A percentile compares a stretch with the other conserved stretches of the same genome.
These are phyloP conservation scores for Drosophila parabipectinata DNA, from an alignment of 1,140 invertebrate genomes.

Conservation along the genomic window DNA sequence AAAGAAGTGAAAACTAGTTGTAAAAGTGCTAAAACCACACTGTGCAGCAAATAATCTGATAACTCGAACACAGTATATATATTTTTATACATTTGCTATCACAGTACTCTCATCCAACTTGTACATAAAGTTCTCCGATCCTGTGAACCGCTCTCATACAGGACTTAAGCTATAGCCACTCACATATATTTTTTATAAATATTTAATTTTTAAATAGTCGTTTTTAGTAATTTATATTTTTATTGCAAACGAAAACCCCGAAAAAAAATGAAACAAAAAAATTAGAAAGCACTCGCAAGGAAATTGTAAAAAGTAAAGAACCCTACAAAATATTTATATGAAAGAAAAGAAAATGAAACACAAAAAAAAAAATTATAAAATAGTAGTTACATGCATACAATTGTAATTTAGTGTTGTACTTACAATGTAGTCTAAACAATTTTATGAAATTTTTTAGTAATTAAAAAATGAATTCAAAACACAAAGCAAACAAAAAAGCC, in stretches of 20 bases:
- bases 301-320: conserved; percentile 73
- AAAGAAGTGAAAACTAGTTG: conserved; percentile 69
- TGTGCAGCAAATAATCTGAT: conserved; percentile 45
- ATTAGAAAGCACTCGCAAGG: conserved; percentile 35
- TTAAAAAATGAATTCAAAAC: conserved; percentile 79
- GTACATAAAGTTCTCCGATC: conserved; percentile 36
- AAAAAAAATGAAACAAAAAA: conserved; percentile 60
- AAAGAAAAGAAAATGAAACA: conserved; percentile 33
- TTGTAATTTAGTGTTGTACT: conserved; percentile 83
- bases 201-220: conserved; percentile 83
- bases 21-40: conserved; percentile 68
- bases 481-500: conserved; percentile 42
- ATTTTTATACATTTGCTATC: conserved; percentile 66
- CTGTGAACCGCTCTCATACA: conserved; percentile 14
- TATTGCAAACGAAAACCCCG: conserved; percentile 63
- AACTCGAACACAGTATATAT: conserved; percentile 45
- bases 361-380: conserved; percentile 39
- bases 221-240: conserved; percentile 83
- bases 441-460: conserved; percentile 82
- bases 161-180: conserved; percentile 33
- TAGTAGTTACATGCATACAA: conserved; percentile 80
- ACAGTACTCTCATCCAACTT: conserved; percentile 40
- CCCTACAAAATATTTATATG: conserved; percentile 63
- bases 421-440: conserved; percentile 79
- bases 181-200: conserved; percentile 76